These are phyloP conservation scores for Colletes collaris DNA, from an alignment of 2,888 invertebrate species.

Conservation along the genomic window DNA sequence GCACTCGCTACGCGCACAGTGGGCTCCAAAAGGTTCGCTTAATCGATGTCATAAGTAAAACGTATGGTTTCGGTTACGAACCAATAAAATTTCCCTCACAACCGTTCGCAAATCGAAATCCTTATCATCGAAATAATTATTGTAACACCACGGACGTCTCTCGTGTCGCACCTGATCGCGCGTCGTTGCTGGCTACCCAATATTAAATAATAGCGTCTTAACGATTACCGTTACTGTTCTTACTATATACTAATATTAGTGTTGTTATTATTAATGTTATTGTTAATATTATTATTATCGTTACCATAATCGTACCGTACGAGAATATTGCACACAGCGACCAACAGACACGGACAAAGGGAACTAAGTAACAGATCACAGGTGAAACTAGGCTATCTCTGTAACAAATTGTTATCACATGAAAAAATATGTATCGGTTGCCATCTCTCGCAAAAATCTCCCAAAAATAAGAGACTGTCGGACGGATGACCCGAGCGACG, in stretches of 20 bases:
- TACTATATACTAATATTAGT: conserved; percentile 12
- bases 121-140: conserved; percentile 67
- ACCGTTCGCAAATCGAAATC: conserved; percentile 53
- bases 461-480: conserved; percentile 68
- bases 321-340: conserved; percentile 71
- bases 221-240: conserved; percentile 22
- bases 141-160: conserved; percentile 74
- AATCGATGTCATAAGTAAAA: conserved; percentile 45
- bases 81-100: conserved; percentile 54
- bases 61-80: neutral
- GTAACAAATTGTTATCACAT: conserved; percentile 81
- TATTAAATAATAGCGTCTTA: conserved; percentile 51
- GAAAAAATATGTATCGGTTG: conserved; percentile 80
- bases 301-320: conserved; percentile 58
- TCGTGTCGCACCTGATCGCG: conserved; percentile 53
- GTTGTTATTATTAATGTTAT: conserved; percentile 31
- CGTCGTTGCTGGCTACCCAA: conserved; percentile 64
- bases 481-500: conserved; percentile 73
- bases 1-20: conserved; percentile 53
- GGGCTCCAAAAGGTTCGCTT: conserved; percentile 8
- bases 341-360: conserved; percentile 62
- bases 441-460: conserved; percentile 63
- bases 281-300: conserved; percentile 41
- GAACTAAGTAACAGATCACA: conserved; percentile 77
- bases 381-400: conserved; percentile 78